Conservation (phyloP, 2,888 invertebrate species). For the Athalia cordata region DNA sequence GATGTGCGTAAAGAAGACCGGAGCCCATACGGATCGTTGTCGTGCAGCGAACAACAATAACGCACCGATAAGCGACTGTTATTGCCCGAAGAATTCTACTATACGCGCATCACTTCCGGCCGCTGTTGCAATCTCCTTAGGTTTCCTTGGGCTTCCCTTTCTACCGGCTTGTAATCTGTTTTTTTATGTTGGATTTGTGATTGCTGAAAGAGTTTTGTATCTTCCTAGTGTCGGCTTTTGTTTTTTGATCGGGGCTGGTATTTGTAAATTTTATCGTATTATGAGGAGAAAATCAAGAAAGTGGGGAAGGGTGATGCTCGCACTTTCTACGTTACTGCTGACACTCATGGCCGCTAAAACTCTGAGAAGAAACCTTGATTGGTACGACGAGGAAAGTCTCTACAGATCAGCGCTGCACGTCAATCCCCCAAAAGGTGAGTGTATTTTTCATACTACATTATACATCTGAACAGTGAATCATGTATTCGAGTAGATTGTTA, state of each 20-base stretch:
- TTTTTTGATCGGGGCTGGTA: conserved; percentile 85
- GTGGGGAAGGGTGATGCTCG: conserved; percentile 66
- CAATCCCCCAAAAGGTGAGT: conserved; percentile 97
- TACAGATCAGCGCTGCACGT: conserved; percentile 93
- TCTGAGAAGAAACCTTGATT: conserved; percentile 89
- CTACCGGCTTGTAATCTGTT: conserved; percentile 96
- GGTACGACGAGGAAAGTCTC: conserved; percentile 94
- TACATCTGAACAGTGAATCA: not conserved
- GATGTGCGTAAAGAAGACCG: conserved; percentile 74
- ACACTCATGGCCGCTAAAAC: conserved; percentile 85
- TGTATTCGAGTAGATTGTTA: no score
- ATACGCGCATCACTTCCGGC: conserved; percentile 72
- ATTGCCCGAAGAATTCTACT: conserved; percentile 72
- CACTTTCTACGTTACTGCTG: conserved; percentile 77
- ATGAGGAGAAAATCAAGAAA: conserved; percentile 72
- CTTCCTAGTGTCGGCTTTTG: conserved; percentile 97
- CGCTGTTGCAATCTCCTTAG: conserved; percentile 78
- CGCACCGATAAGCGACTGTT: conserved; percentile 74
- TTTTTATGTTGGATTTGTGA: conserved; percentile 98
- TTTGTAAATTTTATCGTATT: conserved; percentile 65
- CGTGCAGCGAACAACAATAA: conserved; percentile 83
- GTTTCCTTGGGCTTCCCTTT: conserved; percentile 92
- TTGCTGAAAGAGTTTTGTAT: conserved; percentile 96
- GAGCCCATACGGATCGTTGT: conserved; percentile 82
- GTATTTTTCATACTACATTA: conserved; percentile 26